These are phyloP conservation scores for Andrena marginata DNA, from an alignment of 2,888 invertebrate genomes.

Conservation along the genomic window DNA sequence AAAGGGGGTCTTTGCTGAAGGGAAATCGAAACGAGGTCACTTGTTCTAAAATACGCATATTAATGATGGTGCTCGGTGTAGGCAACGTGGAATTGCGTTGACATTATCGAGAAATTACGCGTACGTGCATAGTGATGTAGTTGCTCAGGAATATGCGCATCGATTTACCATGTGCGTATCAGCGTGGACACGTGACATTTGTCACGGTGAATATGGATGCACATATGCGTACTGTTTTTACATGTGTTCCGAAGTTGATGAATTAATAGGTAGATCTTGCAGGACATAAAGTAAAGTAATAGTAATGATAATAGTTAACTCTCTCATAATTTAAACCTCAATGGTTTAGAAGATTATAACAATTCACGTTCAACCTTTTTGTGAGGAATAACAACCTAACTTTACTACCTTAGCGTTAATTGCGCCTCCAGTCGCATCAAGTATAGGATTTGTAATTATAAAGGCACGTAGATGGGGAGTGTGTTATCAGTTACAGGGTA, in stretches of 20 bases:
- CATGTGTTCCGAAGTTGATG: not conserved
- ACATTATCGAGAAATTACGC: constrained; percentile 41
- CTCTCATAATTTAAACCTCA: no score
- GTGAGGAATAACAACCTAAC: not conserved
- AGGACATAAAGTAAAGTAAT: no score
- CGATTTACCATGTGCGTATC: constrained; percentile 12
- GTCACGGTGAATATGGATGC: not conserved
- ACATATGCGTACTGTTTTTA: not conserved
- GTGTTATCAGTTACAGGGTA: constrained; percentile 26
- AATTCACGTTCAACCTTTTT: no score
- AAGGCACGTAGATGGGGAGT: not conserved
- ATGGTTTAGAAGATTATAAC: no score
- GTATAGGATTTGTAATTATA: constrained; percentile 31
- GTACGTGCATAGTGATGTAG: constrained; percentile 26
- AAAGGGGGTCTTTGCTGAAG: not conserved
- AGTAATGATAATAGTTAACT: no score
- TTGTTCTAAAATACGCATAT: constrained; percentile 31
- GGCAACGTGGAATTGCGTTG: constrained; percentile 17
- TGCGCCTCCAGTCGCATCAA: not conserved
- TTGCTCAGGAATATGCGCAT: constrained; percentile 28
- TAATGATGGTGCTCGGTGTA: constrained; percentile 11
- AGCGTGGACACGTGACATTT: not conserved
- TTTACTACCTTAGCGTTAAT: constrained; percentile 4
- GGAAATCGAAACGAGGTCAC: not conserved
- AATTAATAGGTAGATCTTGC: not conserved